Percentiles rank a stretch among this genome's conserved stretches.
Evolutionary conservation across 2,113 vertebrate species (phyloP).

Genomic region (Platanista minor): DNA sequence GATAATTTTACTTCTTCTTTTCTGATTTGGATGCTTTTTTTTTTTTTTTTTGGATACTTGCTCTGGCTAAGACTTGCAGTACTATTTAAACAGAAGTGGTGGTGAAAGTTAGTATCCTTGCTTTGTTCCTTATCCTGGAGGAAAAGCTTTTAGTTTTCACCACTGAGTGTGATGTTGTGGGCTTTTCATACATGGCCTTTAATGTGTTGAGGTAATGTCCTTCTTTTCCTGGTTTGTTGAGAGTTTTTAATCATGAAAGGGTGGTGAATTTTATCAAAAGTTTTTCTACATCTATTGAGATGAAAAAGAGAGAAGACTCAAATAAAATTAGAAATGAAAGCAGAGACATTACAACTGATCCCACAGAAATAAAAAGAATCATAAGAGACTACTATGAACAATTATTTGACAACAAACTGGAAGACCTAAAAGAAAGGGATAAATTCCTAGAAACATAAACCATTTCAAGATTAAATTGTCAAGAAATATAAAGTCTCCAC

Average conservation of each 20-base stretch:
- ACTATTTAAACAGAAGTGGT: neutral
- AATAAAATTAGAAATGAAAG: neutral
- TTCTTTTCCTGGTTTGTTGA: neutral
- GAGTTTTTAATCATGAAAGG: neutral
- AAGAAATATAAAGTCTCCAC: neutral
- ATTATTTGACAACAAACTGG: neutral
- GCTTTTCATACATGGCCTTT: neutral
- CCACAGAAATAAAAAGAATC: neutral
- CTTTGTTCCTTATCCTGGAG: neutral
- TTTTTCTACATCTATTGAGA: neutral
- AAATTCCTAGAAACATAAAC: neutral
- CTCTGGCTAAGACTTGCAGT: neutral
- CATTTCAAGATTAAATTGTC: neutral
- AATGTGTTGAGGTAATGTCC: neutral
- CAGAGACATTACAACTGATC: neutral
- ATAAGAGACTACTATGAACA: neutral
- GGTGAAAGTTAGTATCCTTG: neutral
- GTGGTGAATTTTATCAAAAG: neutral
- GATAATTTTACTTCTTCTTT: neutral
- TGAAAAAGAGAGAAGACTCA: neutral
- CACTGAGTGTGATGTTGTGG: neutral
- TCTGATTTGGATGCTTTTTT: neutral
- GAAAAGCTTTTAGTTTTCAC: neutral
- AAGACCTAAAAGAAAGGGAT: neutral
- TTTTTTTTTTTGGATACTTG: neutral